Base-by-base conservation (phyloP, 2,113 vertebrate species). In the Rhabdomys dilectus region DNA sequence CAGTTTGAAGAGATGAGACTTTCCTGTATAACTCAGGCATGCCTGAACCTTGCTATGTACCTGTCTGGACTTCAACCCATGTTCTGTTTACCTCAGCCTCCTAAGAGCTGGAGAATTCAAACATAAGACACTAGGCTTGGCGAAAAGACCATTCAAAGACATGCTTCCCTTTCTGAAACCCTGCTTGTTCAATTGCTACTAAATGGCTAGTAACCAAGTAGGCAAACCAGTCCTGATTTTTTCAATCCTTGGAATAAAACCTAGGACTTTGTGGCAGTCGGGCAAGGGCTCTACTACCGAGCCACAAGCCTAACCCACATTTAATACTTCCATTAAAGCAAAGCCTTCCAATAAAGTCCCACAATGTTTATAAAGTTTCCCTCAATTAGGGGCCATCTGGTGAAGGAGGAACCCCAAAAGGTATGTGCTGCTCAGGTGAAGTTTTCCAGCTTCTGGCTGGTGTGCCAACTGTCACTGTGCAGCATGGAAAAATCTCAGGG, bases 401-500 rank as follows among this genome's bases (percentile, higher is more conserved):
- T 7, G 31, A 68, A 2, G 29, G 4, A 34, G 68, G 9, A 88
- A n/a, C 73, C 75, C 92, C 9, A 9, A 70, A 75, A 7, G 21
- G 36, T 21, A 2, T 4, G 1, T 0, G 4, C 4, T 17, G 7
- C 8, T 53, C 17, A 36, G 75, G 3, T 3, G 15, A 11, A 6
- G 22, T 11, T 73, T 56, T 19, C 36, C 11, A 24, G 0, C 56
- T 16, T 48, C 24, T 36, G 66, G 53, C 36, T 26, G 9, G 11
- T 34, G 1, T 31, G 2, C 8, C 21, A 10, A 13, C 7, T 3
- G 22, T 1, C 3, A 7, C 5, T 0, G 0, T 51, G 8, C 16
- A 21, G 11, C 39, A 7, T 12, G 42, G 29, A 7, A 17, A 34
- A 4, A 31, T 17, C 39, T 42, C 36, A 3, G 51, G 51, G 51